Base-by-base conservation (phyloP, 1,140 invertebrate species). In the Cyclina sinensis region DNA sequence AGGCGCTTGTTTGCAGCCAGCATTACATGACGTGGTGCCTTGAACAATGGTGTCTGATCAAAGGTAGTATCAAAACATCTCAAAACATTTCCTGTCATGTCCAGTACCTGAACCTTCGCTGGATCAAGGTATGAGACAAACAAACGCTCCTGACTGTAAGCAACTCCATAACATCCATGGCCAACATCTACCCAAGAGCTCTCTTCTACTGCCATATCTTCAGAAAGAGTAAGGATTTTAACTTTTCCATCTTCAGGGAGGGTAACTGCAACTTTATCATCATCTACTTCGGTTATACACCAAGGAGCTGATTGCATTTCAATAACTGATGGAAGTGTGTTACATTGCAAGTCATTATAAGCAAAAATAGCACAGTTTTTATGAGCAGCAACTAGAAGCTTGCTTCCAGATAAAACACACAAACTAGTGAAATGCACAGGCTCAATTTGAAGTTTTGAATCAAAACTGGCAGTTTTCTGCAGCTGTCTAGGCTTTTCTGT, bases 11-110 rank as follows among this genome's bases (percentile, higher is more conserved):
- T 27, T 35, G 78, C 14, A 24, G 46, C 37, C n/a, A 81, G 7
- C 14, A 51, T 27, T 9, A 81, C 12, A n/a, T 39, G 35, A 0
- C 18, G 7, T 24, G 54, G 48, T 35, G 21, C 21, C 1, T n/a
- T 62, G 27, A 59, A 21, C 43, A 48, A 21, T 59, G 30, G 9
- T 9, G 4, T 39, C 12, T 30, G 2, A 11, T 24, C 78, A 81
- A 2, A 4, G 21, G 4, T 4, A 35, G 5, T 78, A 30, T 78
- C 51, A 21, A 81, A 57, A 24, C 21, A 24, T 62, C 30, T 37
- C 30, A 62, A 81, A 12, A 81, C 57, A 39, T 57, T 81, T 21
- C 78, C 78, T 7, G 39, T n/a, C 30, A 81, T 57, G 59, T 81
- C 78, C 4, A 59, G 35, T n/a, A 81, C 39, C 51, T 81, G 18